phyloP scores from a whole-genome alignment of 30 jellyfish, hydroid and myxozoan genomes.

The Nemopilema nomurai region DNA sequence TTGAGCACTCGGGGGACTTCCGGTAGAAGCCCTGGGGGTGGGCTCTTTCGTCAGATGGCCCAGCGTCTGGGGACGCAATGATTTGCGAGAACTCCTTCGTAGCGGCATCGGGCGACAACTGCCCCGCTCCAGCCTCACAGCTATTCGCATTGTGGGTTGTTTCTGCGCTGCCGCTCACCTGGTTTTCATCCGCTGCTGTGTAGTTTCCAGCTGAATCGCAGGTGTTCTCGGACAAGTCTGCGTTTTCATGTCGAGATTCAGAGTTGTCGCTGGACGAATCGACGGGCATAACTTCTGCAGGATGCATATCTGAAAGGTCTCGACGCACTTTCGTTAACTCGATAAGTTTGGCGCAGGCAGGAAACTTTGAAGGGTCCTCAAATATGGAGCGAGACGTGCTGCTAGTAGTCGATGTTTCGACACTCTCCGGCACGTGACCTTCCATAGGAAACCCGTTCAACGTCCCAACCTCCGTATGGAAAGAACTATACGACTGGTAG shows the following conservation, averaged over 20 bases:
- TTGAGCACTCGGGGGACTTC: background rate
- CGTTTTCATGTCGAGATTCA: background rate
- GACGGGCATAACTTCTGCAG: constrained; percentile 33
- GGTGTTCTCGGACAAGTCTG: background rate
- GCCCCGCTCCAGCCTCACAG: background rate
- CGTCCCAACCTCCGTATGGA: background rate
- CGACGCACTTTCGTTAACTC: constrained; percentile 87
- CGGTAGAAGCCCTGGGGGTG: background rate
- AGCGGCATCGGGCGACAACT: background rate
- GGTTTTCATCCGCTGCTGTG: background rate
- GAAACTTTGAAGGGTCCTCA: constrained; percentile 81
- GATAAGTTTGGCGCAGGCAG: constrained; percentile 95
- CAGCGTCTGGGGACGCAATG: background rate
- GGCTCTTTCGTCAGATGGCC: background rate
- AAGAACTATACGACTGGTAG: background rate
- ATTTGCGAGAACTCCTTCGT: background rate
- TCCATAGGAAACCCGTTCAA: background rate
- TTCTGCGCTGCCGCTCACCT: background rate
- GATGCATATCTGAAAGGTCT: constrained; percentile 20
- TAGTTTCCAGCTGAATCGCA: background rate
- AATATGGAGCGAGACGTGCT: constrained; percentile 39
- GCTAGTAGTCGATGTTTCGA: background rate
- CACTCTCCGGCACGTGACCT: background rate
- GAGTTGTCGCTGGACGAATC: constrained; percentile 42
- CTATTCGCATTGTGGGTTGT: background rate